These are phyloP conservation scores for Eueides isabella DNA, from an alignment of 1,140 invertebrate species.

Conservation along the genomic window DNA sequence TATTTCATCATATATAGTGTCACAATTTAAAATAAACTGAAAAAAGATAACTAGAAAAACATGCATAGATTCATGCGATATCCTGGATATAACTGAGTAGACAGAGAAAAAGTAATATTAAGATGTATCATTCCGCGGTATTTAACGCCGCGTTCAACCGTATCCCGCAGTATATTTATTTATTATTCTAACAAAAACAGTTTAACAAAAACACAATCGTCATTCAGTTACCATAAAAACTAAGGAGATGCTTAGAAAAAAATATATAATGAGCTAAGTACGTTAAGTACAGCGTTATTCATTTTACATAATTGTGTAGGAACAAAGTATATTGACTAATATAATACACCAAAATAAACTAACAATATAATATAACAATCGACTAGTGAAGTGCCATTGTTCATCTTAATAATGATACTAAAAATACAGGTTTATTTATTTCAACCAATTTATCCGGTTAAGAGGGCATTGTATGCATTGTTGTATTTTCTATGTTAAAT, in stretches of 20 bases:
- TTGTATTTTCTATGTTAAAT: neutral
- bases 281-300: neutral
- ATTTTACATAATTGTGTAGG: neutral
- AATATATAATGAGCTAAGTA: neutral
- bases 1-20: too few relatives aligned
- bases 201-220: neutral
- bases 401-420: slow-evolving; percentile 6
- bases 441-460: neutral
- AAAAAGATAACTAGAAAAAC: too few relatives aligned
- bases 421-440: neutral
- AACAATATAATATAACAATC: slow-evolving; percentile 3
- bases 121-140: too few relatives aligned
- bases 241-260: neutral
- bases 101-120: too few relatives aligned
- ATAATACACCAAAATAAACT: slow-evolving; percentile 8
- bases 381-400: neutral
- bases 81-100: too few relatives aligned
- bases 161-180: too few relatives aligned
- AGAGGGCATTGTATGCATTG: neutral
- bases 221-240: too few relatives aligned
- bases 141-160: too few relatives aligned
- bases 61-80: too few relatives aligned
- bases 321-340: neutral
- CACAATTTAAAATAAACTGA: too few relatives aligned
- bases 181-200: neutral